Conservation (phyloP, 2,888 invertebrate genomes). For the Aleiodes leptofemur region DNA sequence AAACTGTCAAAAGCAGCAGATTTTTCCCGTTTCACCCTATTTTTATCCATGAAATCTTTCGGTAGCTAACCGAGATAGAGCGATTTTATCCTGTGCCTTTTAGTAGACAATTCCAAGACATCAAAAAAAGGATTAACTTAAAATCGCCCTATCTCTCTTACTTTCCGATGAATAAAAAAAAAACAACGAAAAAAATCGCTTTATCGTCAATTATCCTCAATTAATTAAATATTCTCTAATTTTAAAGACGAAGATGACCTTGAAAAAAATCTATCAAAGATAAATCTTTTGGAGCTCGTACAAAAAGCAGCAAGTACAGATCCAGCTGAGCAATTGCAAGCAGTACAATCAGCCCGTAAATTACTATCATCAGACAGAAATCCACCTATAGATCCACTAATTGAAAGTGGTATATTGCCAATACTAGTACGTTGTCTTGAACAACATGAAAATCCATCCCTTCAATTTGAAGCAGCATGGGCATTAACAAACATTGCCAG, state of each 20-base stretch:
- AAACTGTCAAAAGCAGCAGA: too few species aligned
- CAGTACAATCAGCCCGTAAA: constrained; percentile 97
- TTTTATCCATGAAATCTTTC: too few species aligned
- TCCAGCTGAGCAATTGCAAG: constrained; percentile 88
- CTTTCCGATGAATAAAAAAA: background rate
- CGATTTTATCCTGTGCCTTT: too few species aligned
- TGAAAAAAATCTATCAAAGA: constrained; percentile 82
- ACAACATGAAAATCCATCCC: constrained; percentile 86
- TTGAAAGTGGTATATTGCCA: constrained; percentile 95
- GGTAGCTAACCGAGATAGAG: too few species aligned
- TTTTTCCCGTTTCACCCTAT: too few species aligned
- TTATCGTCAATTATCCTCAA: background rate
- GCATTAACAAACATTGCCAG: constrained; percentile 97
- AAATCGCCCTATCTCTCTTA: too few species aligned
- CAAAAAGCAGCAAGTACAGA: constrained; percentile 89
- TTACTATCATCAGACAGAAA: constrained; percentile 97
- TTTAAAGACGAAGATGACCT: constrained; percentile 85
- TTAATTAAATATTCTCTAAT: constrained; percentile 6
- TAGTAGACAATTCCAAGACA: too few species aligned
- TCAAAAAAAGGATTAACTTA: background rate
- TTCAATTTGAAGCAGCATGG: constrained; percentile 99
- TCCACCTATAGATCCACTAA: constrained; percentile 98
- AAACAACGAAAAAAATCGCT: too few species aligned
- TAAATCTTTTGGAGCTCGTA: constrained; percentile 89
- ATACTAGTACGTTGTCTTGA: constrained; percentile 94